phyloP scores from a whole-genome alignment of 2,113 vertebrate genomes.

The Anguilla rostrata region DNA sequence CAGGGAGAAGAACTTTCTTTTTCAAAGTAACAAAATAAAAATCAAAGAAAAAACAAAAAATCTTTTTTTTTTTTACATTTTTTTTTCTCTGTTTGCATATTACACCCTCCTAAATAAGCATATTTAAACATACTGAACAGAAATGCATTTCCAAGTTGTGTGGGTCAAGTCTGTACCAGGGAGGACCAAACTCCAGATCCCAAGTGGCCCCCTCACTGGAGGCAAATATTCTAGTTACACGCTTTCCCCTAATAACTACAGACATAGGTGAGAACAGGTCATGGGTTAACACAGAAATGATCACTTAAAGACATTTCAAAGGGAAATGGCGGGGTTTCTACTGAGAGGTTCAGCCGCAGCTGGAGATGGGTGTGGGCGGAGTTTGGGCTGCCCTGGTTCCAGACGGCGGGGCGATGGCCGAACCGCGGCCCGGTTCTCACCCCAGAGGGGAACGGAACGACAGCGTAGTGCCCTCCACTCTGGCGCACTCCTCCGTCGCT shows the following conservation, averaged over 20 bases:
- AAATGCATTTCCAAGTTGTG: background rate
- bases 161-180: constrained; percentile 4
- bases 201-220: background rate
- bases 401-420: background rate
- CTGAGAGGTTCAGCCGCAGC: background rate
- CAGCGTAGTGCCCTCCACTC: background rate
- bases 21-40: constrained; percentile 50
- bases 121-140: constrained; percentile 4
- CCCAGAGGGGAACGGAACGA: background rate
- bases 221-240: background rate
- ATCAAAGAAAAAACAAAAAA: constrained; percentile 9
- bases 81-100: constrained; percentile 65
- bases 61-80: constrained; percentile 48
- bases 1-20: constrained; percentile 59
- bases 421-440: background rate
- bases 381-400: constrained; percentile 12
- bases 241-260: background rate
- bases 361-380: background rate
- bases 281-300: background rate
- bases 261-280: background rate
- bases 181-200: constrained; percentile 4
- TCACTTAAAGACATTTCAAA: background rate
- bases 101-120: constrained; percentile 39
- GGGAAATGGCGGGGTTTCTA: background rate
- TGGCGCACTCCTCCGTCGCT: background rate